Conservation (phyloP, 2,888 invertebrate species). For the Drosophila neoperkinsi region DNA sequence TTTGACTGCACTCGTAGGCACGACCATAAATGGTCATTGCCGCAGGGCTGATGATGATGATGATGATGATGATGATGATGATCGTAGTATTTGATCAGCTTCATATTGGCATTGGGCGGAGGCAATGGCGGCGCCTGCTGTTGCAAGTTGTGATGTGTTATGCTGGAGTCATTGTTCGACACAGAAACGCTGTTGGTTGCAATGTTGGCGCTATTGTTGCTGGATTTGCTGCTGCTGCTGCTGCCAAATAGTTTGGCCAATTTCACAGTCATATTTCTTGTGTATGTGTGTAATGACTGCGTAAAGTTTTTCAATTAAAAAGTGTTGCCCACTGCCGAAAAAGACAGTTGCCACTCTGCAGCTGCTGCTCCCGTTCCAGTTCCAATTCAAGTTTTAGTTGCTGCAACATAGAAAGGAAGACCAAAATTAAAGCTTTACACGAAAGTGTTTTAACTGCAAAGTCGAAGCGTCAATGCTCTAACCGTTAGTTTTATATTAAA, state of each 20-base stretch:
- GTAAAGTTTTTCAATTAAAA: slow-evolving; percentile 79
- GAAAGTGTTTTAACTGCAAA: background rate
- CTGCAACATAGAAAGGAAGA: slow-evolving; percentile 15
- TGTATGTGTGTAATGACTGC: slow-evolving; percentile 1
- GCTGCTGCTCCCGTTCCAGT: slow-evolving; percentile 12
- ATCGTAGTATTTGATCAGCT: slow-evolving; percentile 63
- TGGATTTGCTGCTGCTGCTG: slow-evolving; percentile 14
- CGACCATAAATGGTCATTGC: slow-evolving; percentile 50
- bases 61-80: slow-evolving; percentile 43
- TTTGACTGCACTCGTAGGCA: slow-evolving; percentile 70
- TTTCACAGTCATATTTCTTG: slow-evolving; percentile 67
- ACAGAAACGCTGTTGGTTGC: slow-evolving; percentile 22
- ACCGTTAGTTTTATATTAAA: background rate
- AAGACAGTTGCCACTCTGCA: slow-evolving; percentile 18
- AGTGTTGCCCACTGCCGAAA: slow-evolving; percentile 51
- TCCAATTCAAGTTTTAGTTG: slow-evolving; percentile 11
- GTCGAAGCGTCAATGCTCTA: background rate
- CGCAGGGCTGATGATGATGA: slow-evolving; percentile 25
- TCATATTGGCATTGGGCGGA: slow-evolving; percentile 61
- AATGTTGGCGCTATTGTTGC: slow-evolving; percentile 19
- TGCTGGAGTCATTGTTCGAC: background rate
- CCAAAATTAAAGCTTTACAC: slow-evolving; percentile 7
- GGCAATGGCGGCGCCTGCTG: slow-evolving; percentile 63
- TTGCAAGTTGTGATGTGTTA: slow-evolving; percentile 8
- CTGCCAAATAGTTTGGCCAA: slow-evolving; percentile 68